Percentiles rank a stretch among this genome's conserved stretches.
phyloP scores from a whole-genome alignment of 2,113 vertebrate species.

The Casuarius casuarius region DNA sequence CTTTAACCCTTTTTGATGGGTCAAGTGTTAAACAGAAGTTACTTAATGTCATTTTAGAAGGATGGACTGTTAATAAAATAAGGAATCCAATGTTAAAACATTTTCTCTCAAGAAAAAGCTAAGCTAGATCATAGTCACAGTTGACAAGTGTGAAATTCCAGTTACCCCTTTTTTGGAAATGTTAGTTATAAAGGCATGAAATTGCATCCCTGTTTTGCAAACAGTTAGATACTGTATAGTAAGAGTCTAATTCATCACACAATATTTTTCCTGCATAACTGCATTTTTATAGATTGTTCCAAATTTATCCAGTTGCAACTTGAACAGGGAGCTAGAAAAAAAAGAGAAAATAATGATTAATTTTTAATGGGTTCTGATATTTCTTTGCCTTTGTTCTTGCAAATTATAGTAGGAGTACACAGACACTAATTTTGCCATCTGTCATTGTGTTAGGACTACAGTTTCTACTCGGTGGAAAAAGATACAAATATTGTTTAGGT shows the following conservation, averaged over 20 bases:
- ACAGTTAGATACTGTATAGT: not conserved
- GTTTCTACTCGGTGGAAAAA: not conserved
- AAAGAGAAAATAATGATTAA: not conserved
- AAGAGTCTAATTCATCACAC: slow-evolving; percentile 21
- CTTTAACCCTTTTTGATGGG: not conserved
- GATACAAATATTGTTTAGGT: not conserved
- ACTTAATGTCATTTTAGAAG: not conserved
- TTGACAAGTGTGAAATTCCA: slow-evolving; percentile 52
- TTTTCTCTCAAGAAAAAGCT: slow-evolving; percentile 16
- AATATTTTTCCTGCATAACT: slow-evolving; percentile 10
- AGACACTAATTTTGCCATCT: not conserved
- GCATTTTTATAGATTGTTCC: not conserved
- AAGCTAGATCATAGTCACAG: slow-evolving; percentile 16
- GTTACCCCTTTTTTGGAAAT: not conserved
- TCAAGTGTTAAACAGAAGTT: not conserved
- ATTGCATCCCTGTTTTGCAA: slow-evolving; percentile 30
- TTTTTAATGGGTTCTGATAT: not conserved
- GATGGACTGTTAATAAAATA: not conserved
- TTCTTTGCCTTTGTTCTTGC: not conserved
- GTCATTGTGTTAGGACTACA: not conserved
- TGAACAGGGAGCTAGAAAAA: not conserved
- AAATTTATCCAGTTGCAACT: slow-evolving; percentile 9
- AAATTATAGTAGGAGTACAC: not conserved
- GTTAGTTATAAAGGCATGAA: slow-evolving; percentile 46
- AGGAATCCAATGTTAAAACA: not conserved